Evolutionary conservation across 2,888 invertebrate species (phyloP), one percentile per base, ranked within the genome.

Genomic region (Acronicta alni): DNA sequence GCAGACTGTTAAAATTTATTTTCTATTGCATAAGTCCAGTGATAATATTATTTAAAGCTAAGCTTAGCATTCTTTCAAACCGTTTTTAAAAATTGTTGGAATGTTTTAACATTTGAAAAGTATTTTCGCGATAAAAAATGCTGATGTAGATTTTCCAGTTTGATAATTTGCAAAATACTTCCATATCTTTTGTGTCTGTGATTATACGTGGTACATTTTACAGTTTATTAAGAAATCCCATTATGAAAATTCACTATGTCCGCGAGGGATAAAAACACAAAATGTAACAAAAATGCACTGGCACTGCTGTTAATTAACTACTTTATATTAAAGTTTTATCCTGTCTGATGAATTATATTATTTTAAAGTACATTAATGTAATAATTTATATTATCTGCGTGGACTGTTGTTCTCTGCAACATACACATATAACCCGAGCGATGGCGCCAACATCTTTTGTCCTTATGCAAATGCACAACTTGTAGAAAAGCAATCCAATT

Each of bases 401-500:
- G 61, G 70, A 68, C 53, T 37, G 53, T 59, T 37, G 53, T 59
- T 58, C 43, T 23, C 15, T 53, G 55, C 65, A 54, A 41, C 43
- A 23, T 43, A 60, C 62, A 51, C 51, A 62, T 20, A 57, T 46
- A 55, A 51, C 53, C 49, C 49, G 16, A 46, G 57, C 75, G 60
- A 71, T 66, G 60, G 67, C 58, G 64, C 65, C 60, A 70, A 67
- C 77, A 73, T 78, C 77, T 83, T 81, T 82, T 88, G 88, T 89
- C 81, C 82, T 78, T 80, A 91, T 92, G 91, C 89, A 90, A 91
- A 92, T 92, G 87, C 83, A 80, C 80, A 86, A 89, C 88, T 89
- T 87, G 90, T 88, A 86, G 84, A 84, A 84, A 87, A 87, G 85
- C 89, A 87, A 90, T 91, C 89, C 89, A 91, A 92, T 92, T 90